These are phyloP conservation scores for Ariolimax columbianus DNA, from an alignment of 2,888 invertebrate species.

Conservation along the genomic window DNA sequence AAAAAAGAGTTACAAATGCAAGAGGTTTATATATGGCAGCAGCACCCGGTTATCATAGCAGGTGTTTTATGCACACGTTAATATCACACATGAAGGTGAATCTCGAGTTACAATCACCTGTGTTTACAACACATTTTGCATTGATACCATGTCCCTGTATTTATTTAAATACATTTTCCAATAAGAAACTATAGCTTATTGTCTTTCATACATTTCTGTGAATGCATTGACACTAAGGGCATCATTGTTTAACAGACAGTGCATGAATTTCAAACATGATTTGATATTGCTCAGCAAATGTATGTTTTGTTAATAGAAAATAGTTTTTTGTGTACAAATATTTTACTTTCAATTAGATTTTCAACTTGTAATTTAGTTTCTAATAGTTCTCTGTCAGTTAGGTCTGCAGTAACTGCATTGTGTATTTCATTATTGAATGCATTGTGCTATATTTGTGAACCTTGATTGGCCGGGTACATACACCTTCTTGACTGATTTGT, in stretches of 20 bases:
- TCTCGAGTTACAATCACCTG: no score
- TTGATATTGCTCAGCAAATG: neutral
- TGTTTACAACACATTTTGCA: no score
- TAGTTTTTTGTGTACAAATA: neutral
- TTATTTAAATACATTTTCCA: neutral
- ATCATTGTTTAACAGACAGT: neutral
- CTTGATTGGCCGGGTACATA: neutral
- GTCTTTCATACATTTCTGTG: neutral
- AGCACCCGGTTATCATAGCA: no score
- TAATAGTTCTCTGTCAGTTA: neutral
- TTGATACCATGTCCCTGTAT: no score
- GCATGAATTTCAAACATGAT: neutral
- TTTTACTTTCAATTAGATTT: neutral
- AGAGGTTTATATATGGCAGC: no score
- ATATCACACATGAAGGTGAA: no score
- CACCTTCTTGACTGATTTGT: constrained; percentile 6
- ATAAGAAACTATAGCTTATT: neutral
- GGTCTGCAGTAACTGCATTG: constrained; percentile 29
- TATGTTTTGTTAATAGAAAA: neutral
- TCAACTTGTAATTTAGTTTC: neutral
- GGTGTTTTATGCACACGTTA: no score
- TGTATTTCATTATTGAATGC: constrained; percentile 12
- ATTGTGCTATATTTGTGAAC: constrained; percentile 25
- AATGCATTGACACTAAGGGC: neutral
- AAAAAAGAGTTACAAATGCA: no score